phyloP scores from a whole-genome alignment of 2,888 invertebrate genomes.

The Agonopterix arenella region DNA sequence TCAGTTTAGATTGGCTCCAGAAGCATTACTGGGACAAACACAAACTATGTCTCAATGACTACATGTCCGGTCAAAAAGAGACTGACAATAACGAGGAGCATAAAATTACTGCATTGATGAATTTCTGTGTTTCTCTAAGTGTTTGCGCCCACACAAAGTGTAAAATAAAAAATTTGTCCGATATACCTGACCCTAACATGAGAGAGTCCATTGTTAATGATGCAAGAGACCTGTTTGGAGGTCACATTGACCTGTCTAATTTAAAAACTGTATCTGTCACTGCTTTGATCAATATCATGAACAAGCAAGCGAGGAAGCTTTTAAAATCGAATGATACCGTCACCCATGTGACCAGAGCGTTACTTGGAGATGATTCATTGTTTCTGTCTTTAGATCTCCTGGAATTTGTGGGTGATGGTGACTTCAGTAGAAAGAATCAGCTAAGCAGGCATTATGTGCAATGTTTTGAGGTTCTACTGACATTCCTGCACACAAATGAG shows the following conservation, averaged over 20 bases:
- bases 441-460: conserved; percentile 44
- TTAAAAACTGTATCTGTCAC: conserved; percentile 42
- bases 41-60: conserved; percentile 64
- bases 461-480: conserved; percentile 74
- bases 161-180: conserved; percentile 50
- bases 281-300: conserved; percentile 37
- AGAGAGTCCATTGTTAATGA: conserved; percentile 51
- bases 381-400: conserved; percentile 53
- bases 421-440: conserved; percentile 28
- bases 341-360: conserved; percentile 33
- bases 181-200: conserved; percentile 47
- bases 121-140: conserved; percentile 55
- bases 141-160: conserved; percentile 51
- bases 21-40: conserved; percentile 81
- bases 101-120: conserved; percentile 45
- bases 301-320: conserved; percentile 37
- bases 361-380: conserved; percentile 49
- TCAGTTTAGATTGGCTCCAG: conserved; percentile 82
- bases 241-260: conserved; percentile 42
- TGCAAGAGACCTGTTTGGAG: conserved; percentile 47
- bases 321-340: conserved; percentile 32
- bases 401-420: conserved; percentile 31
- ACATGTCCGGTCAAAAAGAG: conserved; percentile 36
- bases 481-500: conserved; percentile 68
- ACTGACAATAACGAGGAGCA: conserved; percentile 30